Percentiles rank a stretch among this genome's conserved stretches.
Evolutionary conservation across 2,113 vertebrate genomes (phyloP).

Genomic region (Uropsilus gracilis): DNA sequence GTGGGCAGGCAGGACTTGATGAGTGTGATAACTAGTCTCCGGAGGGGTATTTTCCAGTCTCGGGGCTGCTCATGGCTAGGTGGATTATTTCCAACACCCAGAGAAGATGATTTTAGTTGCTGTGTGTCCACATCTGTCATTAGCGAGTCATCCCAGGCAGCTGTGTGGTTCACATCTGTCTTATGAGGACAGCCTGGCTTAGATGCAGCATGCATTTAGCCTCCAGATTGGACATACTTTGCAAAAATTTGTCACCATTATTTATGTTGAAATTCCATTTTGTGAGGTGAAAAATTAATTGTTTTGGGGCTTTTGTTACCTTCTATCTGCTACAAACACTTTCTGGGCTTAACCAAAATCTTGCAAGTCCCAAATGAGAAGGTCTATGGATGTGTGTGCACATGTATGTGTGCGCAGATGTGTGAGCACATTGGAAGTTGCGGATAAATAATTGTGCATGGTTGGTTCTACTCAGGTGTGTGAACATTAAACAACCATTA

Average conservation of each 20-base stretch:
- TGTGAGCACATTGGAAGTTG: neutral
- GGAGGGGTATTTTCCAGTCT: neutral
- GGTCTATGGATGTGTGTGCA: neutral
- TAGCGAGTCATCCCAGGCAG: neutral
- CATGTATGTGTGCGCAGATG: rapidly evolving
- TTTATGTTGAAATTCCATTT: neutral
- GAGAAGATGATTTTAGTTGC: neutral
- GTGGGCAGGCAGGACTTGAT: neutral
- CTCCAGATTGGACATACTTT: neutral
- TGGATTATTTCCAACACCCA: neutral
- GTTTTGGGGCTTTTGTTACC: neutral
- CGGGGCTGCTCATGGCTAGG: rapidly evolving
- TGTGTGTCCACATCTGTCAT: rapidly evolving
- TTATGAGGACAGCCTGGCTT: neutral
- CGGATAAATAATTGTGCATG: rapidly evolving
- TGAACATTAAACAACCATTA: neutral
- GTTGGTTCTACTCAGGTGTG: neutral
- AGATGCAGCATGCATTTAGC: neutral
- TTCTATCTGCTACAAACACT: neutral
- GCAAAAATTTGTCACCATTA: neutral
- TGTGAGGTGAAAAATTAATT: neutral
- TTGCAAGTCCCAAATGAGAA: neutral
- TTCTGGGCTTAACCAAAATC: neutral
- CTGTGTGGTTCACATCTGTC: rapidly evolving
- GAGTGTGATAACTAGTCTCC: neutral